Conservation (phyloP, 2,797 vertebrate species). For the Urosaurus nigricauda region DNA sequence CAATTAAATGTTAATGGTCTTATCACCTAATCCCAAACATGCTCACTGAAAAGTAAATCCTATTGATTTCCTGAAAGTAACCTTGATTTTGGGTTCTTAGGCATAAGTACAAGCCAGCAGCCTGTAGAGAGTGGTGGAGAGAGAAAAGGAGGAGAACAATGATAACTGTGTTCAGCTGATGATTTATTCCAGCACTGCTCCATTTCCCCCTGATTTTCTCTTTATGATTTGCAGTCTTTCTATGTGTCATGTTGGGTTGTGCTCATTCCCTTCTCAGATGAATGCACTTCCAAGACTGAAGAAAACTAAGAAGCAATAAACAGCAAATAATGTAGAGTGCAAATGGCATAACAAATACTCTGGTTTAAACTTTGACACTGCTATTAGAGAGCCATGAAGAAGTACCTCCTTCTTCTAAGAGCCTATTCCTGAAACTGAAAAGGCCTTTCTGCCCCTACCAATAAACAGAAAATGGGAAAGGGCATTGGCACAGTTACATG, state of each 20-base stretch:
- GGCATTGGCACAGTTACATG: neutral
- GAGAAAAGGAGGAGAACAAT: neutral
- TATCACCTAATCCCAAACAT: neutral
- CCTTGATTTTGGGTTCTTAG: constrained; percentile 17
- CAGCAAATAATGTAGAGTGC: constrained; percentile 35
- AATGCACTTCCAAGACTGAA: neutral
- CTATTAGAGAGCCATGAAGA: neutral
- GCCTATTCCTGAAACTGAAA: constrained; percentile 32
- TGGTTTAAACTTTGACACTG: constrained; percentile 19
- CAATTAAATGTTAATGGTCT: neutral
- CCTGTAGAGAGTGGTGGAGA: neutral
- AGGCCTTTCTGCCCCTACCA: neutral
- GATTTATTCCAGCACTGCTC: constrained; percentile 23
- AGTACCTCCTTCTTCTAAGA: constrained; percentile 21
- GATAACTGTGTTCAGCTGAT: neutral
- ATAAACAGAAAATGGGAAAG: constrained; percentile 22
- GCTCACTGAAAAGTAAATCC: neutral
- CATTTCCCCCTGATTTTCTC: neutral
- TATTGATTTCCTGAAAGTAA: neutral
- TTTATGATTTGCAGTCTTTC: constrained; percentile 30
- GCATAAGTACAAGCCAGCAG: neutral
- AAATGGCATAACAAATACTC: constrained; percentile 16
- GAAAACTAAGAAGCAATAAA: constrained; percentile 33
- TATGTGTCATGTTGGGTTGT: neutral
- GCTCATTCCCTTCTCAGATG: constrained; percentile 22